phyloP scores from a whole-genome alignment of 1,140 invertebrate species.

The Drosophila subpulchrella region DNA sequence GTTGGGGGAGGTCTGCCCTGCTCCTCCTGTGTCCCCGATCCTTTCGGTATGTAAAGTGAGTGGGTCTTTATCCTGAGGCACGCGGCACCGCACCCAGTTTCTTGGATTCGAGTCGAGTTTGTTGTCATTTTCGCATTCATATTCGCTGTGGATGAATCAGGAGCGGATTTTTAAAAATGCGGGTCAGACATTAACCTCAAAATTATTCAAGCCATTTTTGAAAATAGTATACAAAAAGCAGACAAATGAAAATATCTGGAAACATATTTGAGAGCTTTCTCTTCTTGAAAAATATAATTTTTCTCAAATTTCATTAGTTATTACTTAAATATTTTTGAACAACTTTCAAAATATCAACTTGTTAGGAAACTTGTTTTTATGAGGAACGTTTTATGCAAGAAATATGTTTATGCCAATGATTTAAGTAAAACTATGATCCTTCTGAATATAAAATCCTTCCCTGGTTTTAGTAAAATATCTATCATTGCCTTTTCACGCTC shows the following conservation, averaged over 20 bases:
- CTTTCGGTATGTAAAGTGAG: constrained; percentile 57
- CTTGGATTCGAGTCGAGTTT: constrained; percentile 57
- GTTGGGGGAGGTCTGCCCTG: constrained; percentile 37
- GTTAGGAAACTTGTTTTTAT: no score
- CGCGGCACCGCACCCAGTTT: constrained; percentile 65
- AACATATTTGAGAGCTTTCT: no score
- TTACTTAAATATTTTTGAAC: no score
- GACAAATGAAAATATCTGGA: no score
- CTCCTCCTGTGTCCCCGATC: constrained; percentile 1
- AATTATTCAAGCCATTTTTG: background rate
- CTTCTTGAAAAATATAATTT: no score
- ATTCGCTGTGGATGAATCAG: constrained; percentile 33
- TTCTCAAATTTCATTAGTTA: no score
- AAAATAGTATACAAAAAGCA: background rate
- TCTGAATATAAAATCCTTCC: background rate
- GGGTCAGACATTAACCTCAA: background rate
- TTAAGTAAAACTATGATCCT: no score
- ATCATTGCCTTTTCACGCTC: constrained; percentile 44
- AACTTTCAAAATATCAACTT: no score
- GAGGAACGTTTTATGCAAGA: no score
- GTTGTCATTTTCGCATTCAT: constrained; percentile 70
- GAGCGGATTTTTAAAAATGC: background rate
- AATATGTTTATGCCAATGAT: no score
- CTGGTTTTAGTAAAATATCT: constrained; percentile 34
- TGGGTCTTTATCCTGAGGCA: constrained; percentile 48